Percentiles rank a stretch among this genome's conserved stretches.
phyloP scores from a whole-genome alignment of 2,888 invertebrate species.

The Acanthosepion esculentum region DNA sequence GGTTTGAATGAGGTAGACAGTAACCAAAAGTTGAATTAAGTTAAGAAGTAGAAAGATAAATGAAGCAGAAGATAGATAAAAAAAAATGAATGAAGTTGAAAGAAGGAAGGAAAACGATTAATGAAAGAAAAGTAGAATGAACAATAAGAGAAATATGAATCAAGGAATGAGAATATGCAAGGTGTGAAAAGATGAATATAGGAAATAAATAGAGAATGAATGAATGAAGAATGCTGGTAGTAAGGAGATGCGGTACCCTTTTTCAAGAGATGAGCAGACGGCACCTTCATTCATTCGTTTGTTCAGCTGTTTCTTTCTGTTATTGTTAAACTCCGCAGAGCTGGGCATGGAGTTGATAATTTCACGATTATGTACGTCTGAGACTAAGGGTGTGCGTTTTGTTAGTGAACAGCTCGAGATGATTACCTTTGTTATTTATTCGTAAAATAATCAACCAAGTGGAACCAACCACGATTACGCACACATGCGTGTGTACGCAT shows the following conservation, averaged over 20 bases:
- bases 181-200: not conserved
- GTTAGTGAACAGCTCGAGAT: not conserved
- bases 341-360: not conserved
- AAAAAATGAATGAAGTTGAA: not conserved
- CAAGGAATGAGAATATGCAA: not conserved
- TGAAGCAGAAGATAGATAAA: no score
- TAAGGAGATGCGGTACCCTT: not conserved
- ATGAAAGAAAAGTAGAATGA: not conserved
- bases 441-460: not conserved
- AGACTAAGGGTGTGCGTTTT: not conserved
- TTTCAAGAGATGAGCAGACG: not conserved
- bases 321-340: conserved; percentile 17
- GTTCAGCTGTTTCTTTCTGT: not conserved
- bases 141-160: not conserved
- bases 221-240: not conserved
- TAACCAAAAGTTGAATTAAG: no score
- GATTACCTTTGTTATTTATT: not conserved
- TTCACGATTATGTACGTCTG: not conserved
- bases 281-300: not conserved
- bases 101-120: not conserved
- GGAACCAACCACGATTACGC: not conserved
- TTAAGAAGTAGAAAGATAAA: no score
- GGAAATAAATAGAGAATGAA: not conserved
- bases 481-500: not conserved
- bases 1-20: no score